Percentiles rank a stretch among this genome's conserved stretches.
Conservation (phyloP, 2,797 vertebrate species). For the Pseudocheirus occidentalis region DNA sequence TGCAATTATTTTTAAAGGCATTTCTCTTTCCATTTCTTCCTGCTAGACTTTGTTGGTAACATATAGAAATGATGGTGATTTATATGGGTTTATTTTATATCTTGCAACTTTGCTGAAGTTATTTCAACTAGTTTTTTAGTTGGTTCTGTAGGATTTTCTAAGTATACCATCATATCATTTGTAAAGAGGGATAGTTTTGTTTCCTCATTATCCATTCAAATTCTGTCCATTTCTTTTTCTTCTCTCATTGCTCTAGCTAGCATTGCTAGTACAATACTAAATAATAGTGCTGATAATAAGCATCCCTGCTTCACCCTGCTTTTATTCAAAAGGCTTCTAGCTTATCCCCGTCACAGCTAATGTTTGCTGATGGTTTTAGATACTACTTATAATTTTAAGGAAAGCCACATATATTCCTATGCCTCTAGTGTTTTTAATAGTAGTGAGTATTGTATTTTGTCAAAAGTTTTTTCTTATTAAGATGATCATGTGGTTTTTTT, state of each 20-base stretch:
- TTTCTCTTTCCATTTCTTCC: not conserved
- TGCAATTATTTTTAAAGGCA: not conserved
- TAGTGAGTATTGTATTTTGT: not conserved
- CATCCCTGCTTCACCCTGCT: not conserved
- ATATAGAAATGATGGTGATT: not conserved
- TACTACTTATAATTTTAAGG: not conserved
- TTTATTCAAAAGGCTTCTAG: not conserved
- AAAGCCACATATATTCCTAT: not conserved
- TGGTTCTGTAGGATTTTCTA: not conserved
- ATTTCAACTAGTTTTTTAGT: not conserved
- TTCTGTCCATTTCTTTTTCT: not conserved
- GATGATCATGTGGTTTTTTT: not conserved
- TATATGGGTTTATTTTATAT: not conserved
- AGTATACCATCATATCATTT: not conserved
- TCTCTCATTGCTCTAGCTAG: not conserved
- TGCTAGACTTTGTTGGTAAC: not conserved
- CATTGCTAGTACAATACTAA: not conserved
- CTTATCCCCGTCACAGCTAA: not conserved
- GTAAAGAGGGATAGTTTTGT: not conserved
- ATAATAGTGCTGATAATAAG: not conserved
- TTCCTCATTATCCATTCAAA: not conserved
- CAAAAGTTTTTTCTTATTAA: not conserved
- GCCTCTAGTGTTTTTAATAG: not conserved
- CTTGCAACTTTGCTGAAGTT: not conserved
- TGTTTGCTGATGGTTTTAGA: not conserved